A percentile compares a stretch with the other conserved stretches of the same genome.
Conservation (phyloP, 2,888 invertebrate species). For the Acronicta aceris region DNA sequence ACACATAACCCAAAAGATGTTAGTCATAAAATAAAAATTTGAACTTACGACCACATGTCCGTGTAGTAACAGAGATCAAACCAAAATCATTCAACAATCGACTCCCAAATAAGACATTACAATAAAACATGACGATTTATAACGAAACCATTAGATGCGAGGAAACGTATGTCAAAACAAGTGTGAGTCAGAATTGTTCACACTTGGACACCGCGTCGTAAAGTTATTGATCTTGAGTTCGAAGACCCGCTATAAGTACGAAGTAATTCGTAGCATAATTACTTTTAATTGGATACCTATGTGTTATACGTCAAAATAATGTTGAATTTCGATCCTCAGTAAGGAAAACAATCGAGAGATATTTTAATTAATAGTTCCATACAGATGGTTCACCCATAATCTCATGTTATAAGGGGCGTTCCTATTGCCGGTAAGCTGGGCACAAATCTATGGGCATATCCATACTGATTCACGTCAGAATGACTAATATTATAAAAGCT, state of each 20-base stretch:
- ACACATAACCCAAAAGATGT: no score
- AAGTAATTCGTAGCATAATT: constrained; percentile 50
- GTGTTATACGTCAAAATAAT: background rate
- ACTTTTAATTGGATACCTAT: constrained; percentile 45
- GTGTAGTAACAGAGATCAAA: background rate
- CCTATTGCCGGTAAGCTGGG: no score
- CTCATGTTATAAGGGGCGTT: no score
- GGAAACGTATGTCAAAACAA: constrained; percentile 47
- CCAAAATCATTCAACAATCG: constrained; percentile 15
- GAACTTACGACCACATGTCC: no score
- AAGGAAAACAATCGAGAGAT: no score
- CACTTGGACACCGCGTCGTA: constrained; percentile 47
- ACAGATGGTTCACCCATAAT: no score
- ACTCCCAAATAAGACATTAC: constrained; percentile 33
- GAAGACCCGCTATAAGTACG: constrained; percentile 48
- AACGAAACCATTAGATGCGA: constrained; percentile 36
- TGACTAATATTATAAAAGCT: no score
- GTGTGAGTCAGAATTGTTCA: constrained; percentile 46
- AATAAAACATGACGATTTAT: constrained; percentile 21
- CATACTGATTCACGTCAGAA: no score
- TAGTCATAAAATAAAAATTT: no score
- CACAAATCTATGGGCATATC: no score
- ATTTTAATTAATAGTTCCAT: no score
- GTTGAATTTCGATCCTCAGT: no score
- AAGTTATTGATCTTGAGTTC: constrained; percentile 54